Conservation (phyloP, 2,113 vertebrate genomes). For the Chauna torquata region DNA sequence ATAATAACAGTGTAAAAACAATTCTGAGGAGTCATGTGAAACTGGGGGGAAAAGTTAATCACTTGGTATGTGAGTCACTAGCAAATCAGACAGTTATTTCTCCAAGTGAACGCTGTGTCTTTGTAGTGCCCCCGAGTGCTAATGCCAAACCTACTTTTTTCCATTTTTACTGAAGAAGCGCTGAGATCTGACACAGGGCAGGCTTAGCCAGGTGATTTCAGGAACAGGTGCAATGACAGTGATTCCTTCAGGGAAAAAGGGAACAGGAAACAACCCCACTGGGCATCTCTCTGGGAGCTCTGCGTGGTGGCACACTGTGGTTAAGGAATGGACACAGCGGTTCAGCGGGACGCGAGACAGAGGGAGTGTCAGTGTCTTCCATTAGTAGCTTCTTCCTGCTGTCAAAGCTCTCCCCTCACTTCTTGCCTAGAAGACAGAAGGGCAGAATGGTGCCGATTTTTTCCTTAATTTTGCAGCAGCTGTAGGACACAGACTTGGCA, state of each 20-base stretch:
- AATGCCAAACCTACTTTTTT: not conserved
- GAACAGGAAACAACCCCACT: not conserved
- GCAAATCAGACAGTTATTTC: not conserved
- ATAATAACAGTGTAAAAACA: not conserved
- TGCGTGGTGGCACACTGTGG: not conserved
- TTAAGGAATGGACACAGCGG: not conserved
- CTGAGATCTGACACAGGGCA: not conserved
- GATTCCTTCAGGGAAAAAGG: not conserved
- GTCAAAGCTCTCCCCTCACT: not conserved
- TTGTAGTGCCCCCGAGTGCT: not conserved
- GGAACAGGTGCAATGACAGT: not conserved
- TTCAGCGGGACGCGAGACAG: not conserved
- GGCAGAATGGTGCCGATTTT: not conserved
- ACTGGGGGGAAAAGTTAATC: not conserved
- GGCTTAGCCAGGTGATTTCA: not conserved
- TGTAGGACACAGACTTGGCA: not conserved
- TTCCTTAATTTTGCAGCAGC: not conserved
- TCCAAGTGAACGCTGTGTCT: not conserved
- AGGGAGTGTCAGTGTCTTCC: not conserved
- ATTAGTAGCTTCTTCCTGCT: not conserved
- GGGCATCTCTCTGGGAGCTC: not conserved
- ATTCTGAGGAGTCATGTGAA: conserved; percentile 15
- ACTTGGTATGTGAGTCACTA: not conserved
- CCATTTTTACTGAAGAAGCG: not conserved
- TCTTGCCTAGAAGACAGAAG: not conserved